Evolutionary conservation across 2,888 invertebrate species (phyloP), one percentile per base, ranked within the genome.

Genomic region (Campoplex nolae): DNA sequence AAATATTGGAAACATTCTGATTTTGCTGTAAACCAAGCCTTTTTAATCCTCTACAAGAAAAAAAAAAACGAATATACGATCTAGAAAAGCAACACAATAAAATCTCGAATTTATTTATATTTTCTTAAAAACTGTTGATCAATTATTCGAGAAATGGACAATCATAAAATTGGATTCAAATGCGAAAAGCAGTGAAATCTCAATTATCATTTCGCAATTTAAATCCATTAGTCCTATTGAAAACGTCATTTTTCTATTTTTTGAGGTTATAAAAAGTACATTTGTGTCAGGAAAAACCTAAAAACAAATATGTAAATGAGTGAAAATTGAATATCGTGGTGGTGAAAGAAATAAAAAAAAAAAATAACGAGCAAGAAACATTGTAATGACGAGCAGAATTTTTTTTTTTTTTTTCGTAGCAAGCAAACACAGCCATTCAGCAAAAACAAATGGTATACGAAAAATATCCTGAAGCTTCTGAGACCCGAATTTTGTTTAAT

Each of bases 391-490:
- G 13, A 16, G 28, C 23, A 16, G 32, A n/a, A n/a, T n/a, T n/a
- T n/a, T n/a, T n/a, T n/a, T n/a, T 28, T 28, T 28, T 62, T 62
- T 32, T 28, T 23, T 62, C 32, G 62, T 16, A 62, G 16, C 62
- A 62, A 62, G 62, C 62, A 32, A 32, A 62, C 32, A 62, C 32
- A 62, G 62, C 62, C 16, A 62, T 32, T 62, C 6, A 62, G 62
- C 32, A 32, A 51, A 51, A 51, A 58, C 28, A 62, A 62, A 32
- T 32, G 32, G 1, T 16, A 16, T 2, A 16, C 32, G 2, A 32
- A 58, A 58, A 28, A 62, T 62, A 32, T 32, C 13, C 32, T 32
- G 62, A 62, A 3, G 38, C 38, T 1, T 32, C 16, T 13, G 11
- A 58, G 11, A 28, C 28, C 28, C 28, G 13, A 58, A 58, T 58